These are phyloP conservation scores for Gnatocerus cornutus DNA, from an alignment of 2,888 invertebrate species.

Conservation along the genomic window DNA sequence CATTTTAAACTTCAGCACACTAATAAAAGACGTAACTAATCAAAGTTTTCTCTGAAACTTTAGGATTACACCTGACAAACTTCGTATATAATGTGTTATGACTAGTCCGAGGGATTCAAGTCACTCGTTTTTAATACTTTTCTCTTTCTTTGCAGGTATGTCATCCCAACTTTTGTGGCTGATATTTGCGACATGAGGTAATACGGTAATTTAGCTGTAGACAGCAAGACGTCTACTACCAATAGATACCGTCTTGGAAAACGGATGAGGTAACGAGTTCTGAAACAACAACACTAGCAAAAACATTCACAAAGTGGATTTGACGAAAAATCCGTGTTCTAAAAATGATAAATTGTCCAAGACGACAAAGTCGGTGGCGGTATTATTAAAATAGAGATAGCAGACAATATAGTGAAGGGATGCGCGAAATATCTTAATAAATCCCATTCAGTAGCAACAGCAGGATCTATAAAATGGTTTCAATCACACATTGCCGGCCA, in stretches of 20 bases:
- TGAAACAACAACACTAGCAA: conserved; percentile 26
- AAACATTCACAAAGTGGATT: conserved; percentile 30
- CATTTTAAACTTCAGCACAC: too few relatives aligned
- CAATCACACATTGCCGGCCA: conserved; percentile 37
- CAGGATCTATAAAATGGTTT: conserved; percentile 11
- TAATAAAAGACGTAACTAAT: too few relatives aligned
- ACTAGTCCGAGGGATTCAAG: too few relatives aligned
- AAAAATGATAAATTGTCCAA: conserved; percentile 27
- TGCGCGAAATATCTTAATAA: conserved; percentile 26
- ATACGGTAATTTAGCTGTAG: conserved; percentile 25
- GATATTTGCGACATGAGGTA: conserved; percentile 16
- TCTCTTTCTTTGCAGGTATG: conserved; percentile 25
- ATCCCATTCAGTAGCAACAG: conserved; percentile 1
- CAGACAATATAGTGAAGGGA: neutral
- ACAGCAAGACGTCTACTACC: conserved; percentile 1
- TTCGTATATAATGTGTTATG: too few relatives aligned
- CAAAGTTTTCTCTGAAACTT: too few relatives aligned
- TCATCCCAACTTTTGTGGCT: neutral
- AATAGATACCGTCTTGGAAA: neutral
- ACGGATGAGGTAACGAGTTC: conserved; percentile 17
- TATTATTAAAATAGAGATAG: conserved; percentile 37
- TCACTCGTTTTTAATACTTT: neutral
- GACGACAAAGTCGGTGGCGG: conserved; percentile 4
- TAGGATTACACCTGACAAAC: too few relatives aligned
- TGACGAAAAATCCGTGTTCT: conserved; percentile 28